Conservation (phyloP, 2,113 vertebrate genomes). For the Bungarus multicinctus region DNA sequence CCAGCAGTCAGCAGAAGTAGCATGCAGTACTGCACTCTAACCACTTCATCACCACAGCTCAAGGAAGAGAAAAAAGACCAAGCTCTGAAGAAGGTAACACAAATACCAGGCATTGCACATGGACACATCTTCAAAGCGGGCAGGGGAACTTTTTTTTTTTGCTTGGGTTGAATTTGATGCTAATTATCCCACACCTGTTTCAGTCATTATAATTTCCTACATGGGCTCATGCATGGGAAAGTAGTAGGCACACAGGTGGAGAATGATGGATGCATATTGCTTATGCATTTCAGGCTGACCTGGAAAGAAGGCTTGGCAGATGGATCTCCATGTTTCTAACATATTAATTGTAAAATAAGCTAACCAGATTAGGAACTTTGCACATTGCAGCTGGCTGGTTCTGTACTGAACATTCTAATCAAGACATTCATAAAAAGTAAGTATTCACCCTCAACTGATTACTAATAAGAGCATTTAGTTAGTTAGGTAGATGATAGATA, state of each 20-base stretch:
- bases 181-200: background rate
- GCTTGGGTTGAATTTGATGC: background rate
- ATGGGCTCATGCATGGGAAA: background rate
- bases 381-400: background rate
- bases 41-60: no score
- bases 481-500: background rate
- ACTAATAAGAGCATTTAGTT: background rate
- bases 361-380: background rate
- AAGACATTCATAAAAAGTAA: background rate
- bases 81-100: background rate
- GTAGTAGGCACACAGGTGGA: background rate
- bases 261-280: background rate
- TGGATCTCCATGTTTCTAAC: background rate
- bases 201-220: background rate
- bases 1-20: no score
- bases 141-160: background rate
- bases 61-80: background rate
- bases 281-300: background rate
- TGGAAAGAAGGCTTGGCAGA: background rate
- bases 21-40: no score
- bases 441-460: background rate
- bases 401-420: background rate
- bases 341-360: background rate
- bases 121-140: background rate
- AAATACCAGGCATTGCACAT: background rate